Percentiles rank a stretch among this genome's conserved stretches.
Evolutionary conservation across 2,888 invertebrate species (phyloP).

Genomic region (Notodonta dromedarius): DNA sequence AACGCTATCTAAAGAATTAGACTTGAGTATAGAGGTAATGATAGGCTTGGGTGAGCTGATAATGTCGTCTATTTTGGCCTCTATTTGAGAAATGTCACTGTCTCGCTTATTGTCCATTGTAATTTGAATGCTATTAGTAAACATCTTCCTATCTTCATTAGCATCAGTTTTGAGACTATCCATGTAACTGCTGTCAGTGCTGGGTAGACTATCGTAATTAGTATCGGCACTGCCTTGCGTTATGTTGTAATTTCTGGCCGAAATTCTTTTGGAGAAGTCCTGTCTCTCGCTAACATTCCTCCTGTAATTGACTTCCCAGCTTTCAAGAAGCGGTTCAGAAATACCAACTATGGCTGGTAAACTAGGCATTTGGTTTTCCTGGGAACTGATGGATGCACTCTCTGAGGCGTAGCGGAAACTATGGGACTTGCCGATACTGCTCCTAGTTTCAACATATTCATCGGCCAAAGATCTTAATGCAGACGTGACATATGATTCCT

Average conservation of each 20-base stretch:
- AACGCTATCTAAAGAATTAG: slow-evolving; percentile 84
- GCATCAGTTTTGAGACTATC: slow-evolving; percentile 76
- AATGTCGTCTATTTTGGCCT: slow-evolving; percentile 82
- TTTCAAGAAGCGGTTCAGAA: slow-evolving; percentile 78
- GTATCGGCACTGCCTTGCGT: slow-evolving; percentile 63
- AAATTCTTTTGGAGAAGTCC: slow-evolving; percentile 69
- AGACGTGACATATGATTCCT: slow-evolving; percentile 68
- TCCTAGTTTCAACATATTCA: slow-evolving; percentile 75
- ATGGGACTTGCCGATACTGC: slow-evolving; percentile 88
- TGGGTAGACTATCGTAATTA: slow-evolving; percentile 76
- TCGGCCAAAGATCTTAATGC: slow-evolving; percentile 74
- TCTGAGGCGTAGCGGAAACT: slow-evolving; percentile 87
- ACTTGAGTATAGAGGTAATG: slow-evolving; percentile 78
- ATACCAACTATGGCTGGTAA: slow-evolving; percentile 80
- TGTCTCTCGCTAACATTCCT: slow-evolving; percentile 73
- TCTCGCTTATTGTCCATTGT: slow-evolving; percentile 73
- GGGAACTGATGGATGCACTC: slow-evolving; percentile 73
- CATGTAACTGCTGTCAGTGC: slow-evolving; percentile 78
- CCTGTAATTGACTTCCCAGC: slow-evolving; percentile 81
- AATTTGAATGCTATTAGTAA: slow-evolving; percentile 74
- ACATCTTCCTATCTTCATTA: slow-evolving; percentile 69
- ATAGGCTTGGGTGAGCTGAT: slow-evolving; percentile 81
- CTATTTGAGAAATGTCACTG: slow-evolving; percentile 81
- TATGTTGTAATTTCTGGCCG: slow-evolving; percentile 72
- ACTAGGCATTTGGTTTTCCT: slow-evolving; percentile 81